phyloP scores from a whole-genome alignment of 64 coral and sea anemone species.

The Porites australiensis region DNA sequence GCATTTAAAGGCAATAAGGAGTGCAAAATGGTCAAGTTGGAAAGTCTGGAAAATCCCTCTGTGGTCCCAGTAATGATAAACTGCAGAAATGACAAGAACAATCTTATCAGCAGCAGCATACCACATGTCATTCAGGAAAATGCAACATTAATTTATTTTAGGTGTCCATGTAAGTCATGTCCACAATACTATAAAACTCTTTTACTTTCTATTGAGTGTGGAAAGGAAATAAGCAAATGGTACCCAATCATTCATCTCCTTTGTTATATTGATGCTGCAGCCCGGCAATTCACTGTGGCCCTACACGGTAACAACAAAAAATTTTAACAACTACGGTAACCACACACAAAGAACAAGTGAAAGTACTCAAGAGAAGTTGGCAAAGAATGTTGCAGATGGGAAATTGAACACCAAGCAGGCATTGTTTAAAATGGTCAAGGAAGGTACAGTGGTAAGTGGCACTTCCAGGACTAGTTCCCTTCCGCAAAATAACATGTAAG shows the following conservation, averaged over 20 bases:
- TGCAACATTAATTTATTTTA: neutral
- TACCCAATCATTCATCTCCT: neutral
- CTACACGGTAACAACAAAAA: neutral
- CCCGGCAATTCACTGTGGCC: neutral
- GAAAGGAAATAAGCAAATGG: constrained; percentile 10
- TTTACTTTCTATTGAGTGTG: neutral
- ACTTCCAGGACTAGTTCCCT: too few species aligned
- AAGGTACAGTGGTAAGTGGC: too few species aligned
- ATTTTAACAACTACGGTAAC: too few species aligned
- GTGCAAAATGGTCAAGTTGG: neutral
- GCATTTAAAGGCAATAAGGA: too few species aligned
- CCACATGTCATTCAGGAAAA: neutral
- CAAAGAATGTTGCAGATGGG: too few species aligned
- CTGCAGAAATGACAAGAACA: neutral
- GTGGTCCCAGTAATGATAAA: neutral
- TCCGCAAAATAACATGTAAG: too few species aligned
- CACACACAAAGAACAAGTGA: too few species aligned
- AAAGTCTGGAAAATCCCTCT: neutral
- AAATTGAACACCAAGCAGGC: too few species aligned
- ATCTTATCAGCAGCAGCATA: neutral
- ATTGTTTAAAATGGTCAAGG: too few species aligned
- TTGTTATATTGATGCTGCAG: neutral
- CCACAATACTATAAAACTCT: neutral
- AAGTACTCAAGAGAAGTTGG: too few species aligned
- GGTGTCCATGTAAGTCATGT: neutral